phyloP scores from a whole-genome alignment of 2,888 invertebrate species.

The Drosophila crucigera region DNA sequence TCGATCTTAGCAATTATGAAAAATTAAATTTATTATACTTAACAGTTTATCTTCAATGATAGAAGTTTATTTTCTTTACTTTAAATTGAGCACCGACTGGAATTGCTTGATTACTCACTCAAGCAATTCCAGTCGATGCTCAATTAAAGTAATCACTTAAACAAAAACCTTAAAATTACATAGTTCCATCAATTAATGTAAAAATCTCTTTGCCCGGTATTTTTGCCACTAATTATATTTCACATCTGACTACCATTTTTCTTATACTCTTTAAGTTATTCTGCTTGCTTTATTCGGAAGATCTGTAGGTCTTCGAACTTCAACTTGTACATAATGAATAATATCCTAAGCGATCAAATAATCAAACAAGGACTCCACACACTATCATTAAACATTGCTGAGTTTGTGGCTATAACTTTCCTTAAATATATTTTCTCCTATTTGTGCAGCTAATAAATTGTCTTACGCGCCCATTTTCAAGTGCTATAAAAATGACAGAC shows the following conservation, averaged over 20 bases:
- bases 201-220: too few species aligned
- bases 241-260: not conserved
- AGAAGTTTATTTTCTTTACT: not conserved
- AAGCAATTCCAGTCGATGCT: too few species aligned
- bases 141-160: not conserved
- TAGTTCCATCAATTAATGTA: not conserved
- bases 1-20: not conserved
- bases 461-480: not conserved
- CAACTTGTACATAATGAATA: too few species aligned
- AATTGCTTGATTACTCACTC: not conserved
- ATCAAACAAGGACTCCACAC: not conserved
- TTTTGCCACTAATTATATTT: not conserved
- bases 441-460: not conserved
- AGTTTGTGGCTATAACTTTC: not conserved
- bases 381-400: not conserved
- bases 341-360: not conserved
- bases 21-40: not conserved
- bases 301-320: too few species aligned
- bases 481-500: not conserved
- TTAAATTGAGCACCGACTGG: not conserved
- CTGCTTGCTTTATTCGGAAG: too few species aligned
- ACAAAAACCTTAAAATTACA: not conserved
- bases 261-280: not conserved
- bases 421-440: not conserved
- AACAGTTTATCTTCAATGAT: too few species aligned